phyloP scores from a whole-genome alignment of 2,113 vertebrate species.

The Pygoscelis antarcticus region DNA sequence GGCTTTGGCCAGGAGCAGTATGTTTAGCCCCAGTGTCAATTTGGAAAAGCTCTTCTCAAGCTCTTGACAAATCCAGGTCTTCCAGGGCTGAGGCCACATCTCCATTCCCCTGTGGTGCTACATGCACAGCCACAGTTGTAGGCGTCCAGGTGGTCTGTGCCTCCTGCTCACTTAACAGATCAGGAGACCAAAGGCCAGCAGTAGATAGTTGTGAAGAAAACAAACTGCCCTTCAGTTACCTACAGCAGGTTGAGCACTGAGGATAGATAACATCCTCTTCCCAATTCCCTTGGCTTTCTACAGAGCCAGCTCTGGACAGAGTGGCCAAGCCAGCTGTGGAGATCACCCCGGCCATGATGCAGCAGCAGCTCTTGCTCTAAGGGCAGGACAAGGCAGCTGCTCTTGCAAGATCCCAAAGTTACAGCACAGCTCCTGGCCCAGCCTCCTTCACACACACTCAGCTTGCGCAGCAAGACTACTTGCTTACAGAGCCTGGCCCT shows the following conservation, averaged over 20 bases:
- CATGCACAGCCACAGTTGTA: not conserved
- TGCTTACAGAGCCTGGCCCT: conserved; percentile 11
- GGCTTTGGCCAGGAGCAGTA: not conserved
- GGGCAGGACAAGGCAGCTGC: not conserved
- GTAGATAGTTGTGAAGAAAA: not conserved
- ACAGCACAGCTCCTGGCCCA: not conserved
- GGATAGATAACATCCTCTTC: not conserved
- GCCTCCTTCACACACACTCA: not conserved
- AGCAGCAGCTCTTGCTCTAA: not conserved
- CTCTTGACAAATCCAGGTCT: conserved; percentile 56
- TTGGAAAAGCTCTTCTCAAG: conserved; percentile 14
- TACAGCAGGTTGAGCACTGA: not conserved
- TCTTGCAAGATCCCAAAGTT: not conserved
- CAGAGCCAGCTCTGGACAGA: not conserved
- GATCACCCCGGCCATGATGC: not conserved
- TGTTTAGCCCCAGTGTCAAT: not conserved
- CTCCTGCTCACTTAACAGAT: not conserved
- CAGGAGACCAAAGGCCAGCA: not conserved
- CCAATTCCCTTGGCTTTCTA: not conserved
- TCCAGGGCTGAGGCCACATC: conserved; percentile 39
- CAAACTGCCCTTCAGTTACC: not conserved
- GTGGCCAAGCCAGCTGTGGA: not conserved
- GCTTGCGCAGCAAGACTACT: conserved; percentile 19
- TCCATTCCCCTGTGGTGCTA: conserved; percentile 16
- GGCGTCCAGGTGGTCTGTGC: not conserved